Conservation (phyloP, 2,113 vertebrate species). For the Prinia subflava region DNA sequence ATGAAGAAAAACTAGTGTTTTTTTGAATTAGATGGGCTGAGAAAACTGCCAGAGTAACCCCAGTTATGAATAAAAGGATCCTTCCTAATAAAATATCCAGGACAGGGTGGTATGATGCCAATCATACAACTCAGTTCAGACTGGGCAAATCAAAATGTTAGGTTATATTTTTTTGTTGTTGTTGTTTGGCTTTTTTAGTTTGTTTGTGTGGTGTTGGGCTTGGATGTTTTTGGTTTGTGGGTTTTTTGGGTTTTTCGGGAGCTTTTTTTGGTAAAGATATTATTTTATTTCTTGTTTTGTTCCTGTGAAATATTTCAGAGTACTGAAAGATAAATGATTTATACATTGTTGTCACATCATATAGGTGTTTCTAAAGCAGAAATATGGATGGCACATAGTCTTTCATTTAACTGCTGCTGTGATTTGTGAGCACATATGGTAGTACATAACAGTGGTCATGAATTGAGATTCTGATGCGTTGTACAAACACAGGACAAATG, state of each 20-base stretch:
- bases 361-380: not conserved
- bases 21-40: not conserved
- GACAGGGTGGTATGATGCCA: not conserved
- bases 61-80: not conserved
- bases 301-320: not conserved
- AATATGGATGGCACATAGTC: not conserved
- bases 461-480: not conserved
- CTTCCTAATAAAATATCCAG: not conserved
- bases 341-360: not conserved
- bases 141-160: not conserved
- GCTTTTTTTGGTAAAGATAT: not conserved
- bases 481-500: not conserved
- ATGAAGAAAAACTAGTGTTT: not conserved
- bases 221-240: not conserved
- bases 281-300: not conserved
- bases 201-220: not conserved
- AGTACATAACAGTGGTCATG: not conserved
- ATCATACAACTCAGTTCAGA: not conserved
- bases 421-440: not conserved
- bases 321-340: not conserved
- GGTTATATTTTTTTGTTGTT: not conserved
- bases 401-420: not conserved
- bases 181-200: not conserved
- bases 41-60: not conserved
- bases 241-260: not conserved